Evolutionary conservation across 2,113 vertebrate species (phyloP), one percentile per base, ranked within the genome.

Genomic region (Epinephelus moara): DNA sequence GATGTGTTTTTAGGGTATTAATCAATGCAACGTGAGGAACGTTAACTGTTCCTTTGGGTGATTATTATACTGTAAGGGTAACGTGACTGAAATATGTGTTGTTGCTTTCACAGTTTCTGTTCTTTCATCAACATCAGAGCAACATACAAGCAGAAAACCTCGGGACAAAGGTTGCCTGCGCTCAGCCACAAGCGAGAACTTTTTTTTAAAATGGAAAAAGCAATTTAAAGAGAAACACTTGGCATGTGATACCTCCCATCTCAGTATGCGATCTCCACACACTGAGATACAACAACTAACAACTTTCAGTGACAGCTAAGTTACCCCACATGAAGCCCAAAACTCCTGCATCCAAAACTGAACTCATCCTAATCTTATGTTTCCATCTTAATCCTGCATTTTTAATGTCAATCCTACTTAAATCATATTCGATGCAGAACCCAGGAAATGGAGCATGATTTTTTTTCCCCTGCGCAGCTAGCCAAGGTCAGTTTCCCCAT

Each of bases 401-500:
- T 84, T 68, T 70, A 68, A 75, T 56, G 70, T 83, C 85, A 75
- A 33, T 70, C 75, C 82, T 27, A 75, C 79, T 90, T 86, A 79
- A 91, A 84, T 79, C 68, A 75, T 82, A 80, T 87, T 75, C 33
- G 80, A 80, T 30, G 76, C 75, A 83, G 80, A 84, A 72, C 74
- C 75, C 78, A 71, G 84, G 80, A 94, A 92, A 91, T 70, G 83
- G 79, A 83, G 89, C 80, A 33, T 76, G 86, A 88, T 81, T 87
- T 87, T 85, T 27, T 55, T 37, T 12, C 73, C 71, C 71, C 80
- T 49, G 40, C 52, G n/a, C 68, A 63, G 45, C 83, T 69, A 53
- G 91, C 85, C 91, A 91, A 91, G 90, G 88, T 92, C 89, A 86
- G 85, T 81, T 79, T 91, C 86, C 88, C 89, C 59, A 49, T 33